Evolutionary conservation across 2,113 vertebrate genomes (phyloP).

Genomic region (Thalassoma bifasciatum): DNA sequence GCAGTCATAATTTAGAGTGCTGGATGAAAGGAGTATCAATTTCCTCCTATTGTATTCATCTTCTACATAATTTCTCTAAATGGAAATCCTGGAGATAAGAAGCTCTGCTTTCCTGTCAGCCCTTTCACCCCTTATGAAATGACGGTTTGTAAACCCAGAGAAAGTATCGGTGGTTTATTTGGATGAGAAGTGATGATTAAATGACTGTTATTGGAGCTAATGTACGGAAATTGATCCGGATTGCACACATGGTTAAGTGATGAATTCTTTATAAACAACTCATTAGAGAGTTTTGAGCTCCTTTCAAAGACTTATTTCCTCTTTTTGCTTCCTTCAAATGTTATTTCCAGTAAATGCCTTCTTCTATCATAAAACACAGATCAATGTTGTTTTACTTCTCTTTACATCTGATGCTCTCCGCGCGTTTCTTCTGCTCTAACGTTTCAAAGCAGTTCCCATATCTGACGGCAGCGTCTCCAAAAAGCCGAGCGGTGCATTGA

Average conservation of each 20-base stretch:
- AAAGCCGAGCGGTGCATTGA: neutral
- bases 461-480: neutral
- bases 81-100: constrained; percentile 3
- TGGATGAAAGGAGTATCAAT: constrained; percentile 41
- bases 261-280: constrained; percentile 8
- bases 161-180: constrained; percentile 1
- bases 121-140: constrained; percentile 37
- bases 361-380: constrained; percentile 10
- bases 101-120: constrained; percentile 10
- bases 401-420: neutral
- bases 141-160: neutral
- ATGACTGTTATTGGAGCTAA: constrained; percentile 19
- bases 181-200: constrained; percentile 26
- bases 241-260: neutral
- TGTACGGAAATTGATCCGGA: constrained; percentile 2
- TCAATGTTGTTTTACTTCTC: constrained; percentile 4
- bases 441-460: constrained; percentile 6
- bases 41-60: constrained; percentile 6
- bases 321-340: neutral
- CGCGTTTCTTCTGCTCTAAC: neutral
- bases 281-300: neutral
- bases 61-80: constrained; percentile 17
- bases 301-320: neutral
- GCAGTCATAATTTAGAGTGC: constrained; percentile 17
- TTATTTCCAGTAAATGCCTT: neutral